A percentile compares a stretch with the other conserved stretches of the same genome.
phyloP scores from a whole-genome alignment of 2,113 vertebrate species.

The Anarhynchus alexandrinus region DNA sequence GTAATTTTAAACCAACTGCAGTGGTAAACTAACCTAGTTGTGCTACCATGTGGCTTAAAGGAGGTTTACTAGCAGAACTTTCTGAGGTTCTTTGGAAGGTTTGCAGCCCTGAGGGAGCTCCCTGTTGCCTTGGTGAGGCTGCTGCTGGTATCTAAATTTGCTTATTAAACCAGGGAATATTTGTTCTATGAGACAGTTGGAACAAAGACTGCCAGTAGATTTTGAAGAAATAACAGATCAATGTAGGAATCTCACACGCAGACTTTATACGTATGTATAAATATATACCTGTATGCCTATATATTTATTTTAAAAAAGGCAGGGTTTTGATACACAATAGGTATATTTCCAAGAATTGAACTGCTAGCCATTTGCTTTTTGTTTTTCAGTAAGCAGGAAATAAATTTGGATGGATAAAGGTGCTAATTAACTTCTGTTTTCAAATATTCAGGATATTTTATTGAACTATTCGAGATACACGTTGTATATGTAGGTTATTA shows the following conservation, averaged over 20 bases:
- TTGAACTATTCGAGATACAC: not conserved
- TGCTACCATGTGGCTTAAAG: not conserved
- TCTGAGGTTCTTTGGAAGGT: not conserved
- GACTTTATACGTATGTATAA: not conserved
- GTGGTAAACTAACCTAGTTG: not conserved
- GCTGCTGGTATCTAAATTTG: not conserved
- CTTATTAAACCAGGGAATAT: not conserved
- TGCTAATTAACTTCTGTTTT: not conserved
- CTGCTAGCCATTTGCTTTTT: not conserved
- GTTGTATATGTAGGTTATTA: not conserved
- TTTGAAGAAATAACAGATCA: not conserved
- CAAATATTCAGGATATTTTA: not conserved
- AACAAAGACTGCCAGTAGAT: not conserved
- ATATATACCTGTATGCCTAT: not conserved
- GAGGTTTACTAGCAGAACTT: not conserved
- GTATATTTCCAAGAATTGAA: not conserved
- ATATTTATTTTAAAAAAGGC: not conserved
- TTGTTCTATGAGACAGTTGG: not conserved
- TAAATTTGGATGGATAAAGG: not conserved
- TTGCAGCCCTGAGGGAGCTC: not conserved
- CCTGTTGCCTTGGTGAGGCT: not conserved
- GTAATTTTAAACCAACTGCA: not conserved
- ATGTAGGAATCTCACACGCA: not conserved
- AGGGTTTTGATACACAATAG: not conserved
- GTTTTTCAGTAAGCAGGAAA: not conserved